Conservation (phyloP, 2,888 invertebrate genomes). For the Platycheirus albimanus region DNA sequence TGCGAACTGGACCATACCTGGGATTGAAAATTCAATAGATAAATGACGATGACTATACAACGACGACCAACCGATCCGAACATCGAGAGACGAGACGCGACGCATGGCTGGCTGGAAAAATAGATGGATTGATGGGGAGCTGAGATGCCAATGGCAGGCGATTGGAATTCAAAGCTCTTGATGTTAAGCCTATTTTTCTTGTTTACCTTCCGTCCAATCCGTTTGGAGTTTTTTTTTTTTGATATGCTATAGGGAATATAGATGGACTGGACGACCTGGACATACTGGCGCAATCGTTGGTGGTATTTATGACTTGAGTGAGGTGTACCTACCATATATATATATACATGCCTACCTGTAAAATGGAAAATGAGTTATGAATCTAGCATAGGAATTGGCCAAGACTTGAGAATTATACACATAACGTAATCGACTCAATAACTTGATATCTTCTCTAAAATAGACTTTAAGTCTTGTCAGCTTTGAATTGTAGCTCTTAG, state of each 20-base stretch:
- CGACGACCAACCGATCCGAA: not conserved
- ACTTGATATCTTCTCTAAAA: slow-evolving; percentile 48
- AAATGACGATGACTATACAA: slow-evolving; percentile 2
- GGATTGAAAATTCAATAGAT: slow-evolving; percentile 51
- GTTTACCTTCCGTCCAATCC: slow-evolving; percentile 45
- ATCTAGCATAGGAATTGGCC: slow-evolving; percentile 14
- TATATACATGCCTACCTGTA: slow-evolving; percentile 28
- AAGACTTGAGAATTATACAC: slow-evolving; percentile 31
- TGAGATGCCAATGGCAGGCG: slow-evolving; percentile 55
- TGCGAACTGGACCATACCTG: slow-evolving; percentile 72
- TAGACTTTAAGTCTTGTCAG: slow-evolving; percentile 22
- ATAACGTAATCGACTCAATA: slow-evolving; percentile 52
- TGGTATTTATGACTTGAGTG: slow-evolving; percentile 66
- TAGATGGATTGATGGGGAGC: slow-evolving; percentile 53
- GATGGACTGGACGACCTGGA: no score
- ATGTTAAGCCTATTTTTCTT: slow-evolving; percentile 42
- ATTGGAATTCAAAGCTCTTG: slow-evolving; percentile 55
- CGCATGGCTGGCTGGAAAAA: slow-evolving; percentile 33
- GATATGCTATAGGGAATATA: slow-evolving; percentile 34
- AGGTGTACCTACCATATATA: slow-evolving; percentile 39
- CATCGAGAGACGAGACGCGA: no score
- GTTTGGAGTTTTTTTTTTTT: slow-evolving; percentile 13
- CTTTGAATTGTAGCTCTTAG: slow-evolving; percentile 31
- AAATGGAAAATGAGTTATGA: slow-evolving; percentile 63
- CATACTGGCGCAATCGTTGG: slow-evolving; percentile 50